These are phyloP conservation scores for Dolichopus griseipennis DNA, from an alignment of 2,888 invertebrate genomes.

Conservation along the genomic window DNA sequence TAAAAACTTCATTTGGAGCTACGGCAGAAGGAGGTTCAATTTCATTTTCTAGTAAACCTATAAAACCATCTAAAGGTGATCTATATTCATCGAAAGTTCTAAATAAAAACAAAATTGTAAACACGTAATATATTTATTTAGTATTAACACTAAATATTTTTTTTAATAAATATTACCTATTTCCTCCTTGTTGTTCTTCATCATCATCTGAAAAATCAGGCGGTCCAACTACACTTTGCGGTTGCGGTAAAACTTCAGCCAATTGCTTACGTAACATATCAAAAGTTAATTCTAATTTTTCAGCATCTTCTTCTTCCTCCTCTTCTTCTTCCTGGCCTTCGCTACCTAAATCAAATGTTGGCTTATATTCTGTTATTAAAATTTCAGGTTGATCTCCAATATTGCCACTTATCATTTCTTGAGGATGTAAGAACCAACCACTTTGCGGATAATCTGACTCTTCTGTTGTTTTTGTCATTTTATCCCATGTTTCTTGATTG, in stretches of 20 bases:
- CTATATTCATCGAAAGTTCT: slow-evolving; percentile 24
- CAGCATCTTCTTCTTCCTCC: slow-evolving; percentile 21
- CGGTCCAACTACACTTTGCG: slow-evolving; percentile 20
- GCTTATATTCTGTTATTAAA: not conserved
- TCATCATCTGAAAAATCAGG: slow-evolving; percentile 25
- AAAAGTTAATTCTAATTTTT: slow-evolving; percentile 23
- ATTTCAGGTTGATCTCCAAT: not conserved
- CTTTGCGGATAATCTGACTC: slow-evolving; percentile 12
- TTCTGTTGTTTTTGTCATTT: slow-evolving; percentile 19
- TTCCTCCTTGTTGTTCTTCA: slow-evolving; percentile 19
- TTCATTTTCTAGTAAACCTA: slow-evolving; percentile 19
- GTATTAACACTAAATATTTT: not conserved
- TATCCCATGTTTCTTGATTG: slow-evolving; percentile 25
- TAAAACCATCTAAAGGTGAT: slow-evolving; percentile 21
- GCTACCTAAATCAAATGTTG: slow-evolving; percentile 12
- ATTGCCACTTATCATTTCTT: slow-evolving; percentile 9
- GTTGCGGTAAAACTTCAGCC: slow-evolving; percentile 25
- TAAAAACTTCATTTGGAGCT: slow-evolving; percentile 23
- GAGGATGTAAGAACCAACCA: slow-evolving; percentile 26
- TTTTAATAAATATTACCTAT: slow-evolving; percentile 15
- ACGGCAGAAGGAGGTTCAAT: slow-evolving; percentile 15
- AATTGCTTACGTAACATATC: slow-evolving; percentile 25
- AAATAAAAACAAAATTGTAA: not conserved
- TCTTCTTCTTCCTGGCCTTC: slow-evolving; percentile 20
- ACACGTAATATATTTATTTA: not conserved